A percentile compares a stretch with the other conserved stretches of the same genome.
Conservation (phyloP, 2,888 invertebrate genomes). For the Nephrotoma flavescens region DNA sequence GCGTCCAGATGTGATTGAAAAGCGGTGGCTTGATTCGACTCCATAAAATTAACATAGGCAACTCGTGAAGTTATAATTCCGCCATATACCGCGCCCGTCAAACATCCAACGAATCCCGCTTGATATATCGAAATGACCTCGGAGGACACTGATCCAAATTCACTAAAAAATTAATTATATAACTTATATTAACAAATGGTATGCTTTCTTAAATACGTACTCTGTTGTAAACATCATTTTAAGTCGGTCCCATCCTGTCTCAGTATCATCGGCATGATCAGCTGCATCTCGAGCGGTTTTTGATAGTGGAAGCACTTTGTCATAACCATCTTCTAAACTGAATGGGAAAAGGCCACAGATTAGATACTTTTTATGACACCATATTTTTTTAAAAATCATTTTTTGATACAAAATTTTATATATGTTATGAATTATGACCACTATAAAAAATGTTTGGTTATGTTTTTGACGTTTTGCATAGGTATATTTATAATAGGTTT, state of each 20-base stretch:
- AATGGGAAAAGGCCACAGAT: neutral
- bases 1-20: constrained; percentile 51
- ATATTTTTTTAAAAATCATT: neutral
- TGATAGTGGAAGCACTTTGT: constrained; percentile 6
- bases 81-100: constrained; percentile 49
- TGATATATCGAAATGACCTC: constrained; percentile 48
- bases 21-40: constrained; percentile 56
- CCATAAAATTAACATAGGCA: constrained; percentile 51
- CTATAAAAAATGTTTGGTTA: neutral
- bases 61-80: constrained; percentile 43
- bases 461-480: neutral
- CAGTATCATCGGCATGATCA: constrained; percentile 15
- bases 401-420: neutral
- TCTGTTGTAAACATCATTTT: constrained; percentile 26
- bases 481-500: neutral
- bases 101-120: constrained; percentile 39
- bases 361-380: neutral
- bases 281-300: constrained; percentile 9
- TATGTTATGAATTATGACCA: neutral
- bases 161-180: constrained; percentile 32
- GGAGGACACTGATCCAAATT: constrained; percentile 43
- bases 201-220: constrained; percentile 17
- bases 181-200: neutral
- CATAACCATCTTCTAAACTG: neutral
- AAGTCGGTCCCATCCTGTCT: constrained; percentile 27